Base-by-base conservation (phyloP, 2,113 vertebrate genomes). In the Catharus fuscescens region DNA sequence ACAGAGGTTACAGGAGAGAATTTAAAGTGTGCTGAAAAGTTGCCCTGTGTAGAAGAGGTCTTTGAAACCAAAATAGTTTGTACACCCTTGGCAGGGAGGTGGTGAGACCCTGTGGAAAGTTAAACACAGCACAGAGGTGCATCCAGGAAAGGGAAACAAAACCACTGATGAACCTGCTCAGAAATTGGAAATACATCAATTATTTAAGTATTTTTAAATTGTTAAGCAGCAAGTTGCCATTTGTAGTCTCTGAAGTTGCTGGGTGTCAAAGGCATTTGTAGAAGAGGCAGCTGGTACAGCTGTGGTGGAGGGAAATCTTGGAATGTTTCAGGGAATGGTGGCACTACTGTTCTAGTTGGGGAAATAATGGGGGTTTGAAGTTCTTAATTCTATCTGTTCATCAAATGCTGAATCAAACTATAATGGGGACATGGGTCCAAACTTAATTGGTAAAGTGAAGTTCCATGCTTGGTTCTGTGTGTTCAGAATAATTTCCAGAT, bases 1-100 rank as follows among this genome's bases (percentile, higher is more conserved):
- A 70, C 62, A 38, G 96, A 93, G 91, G 93, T 96, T 96, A 85
- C 32, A 86, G 72, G 64, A 42, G 87, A 90, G 72, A 76, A 54
- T 86, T 81, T 80, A 50, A 60, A 80, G 47, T 80, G n/a, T 92
- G 19, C 53, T 86, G 29, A 72, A 80, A 78, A 54, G 29, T 66
- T 60, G 11, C 9, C 13, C 42, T 38, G 18, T 28, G 1, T 18
- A 23, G 77, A 62, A 26, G 2, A 74, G 73, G 14, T 40, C 44
- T 79, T 76, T 56, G 80, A 60, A 94, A 40, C 17, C 16, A 20
- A 40, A 71, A 8, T 13, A 12, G 24, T 34, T 73, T 31, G 29
- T n/a, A n/a, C n/a, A n/a, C n/a, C n/a, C n/a, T n/a, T n/a, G n/a
- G n/a, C n/a, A n/a, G n/a, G n/a, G n/a, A n/a, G n/a, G n/a, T n/a